Conservation (phyloP, 2,797 vertebrate species). For the Tokudaia tokunoshimensis region DNA sequence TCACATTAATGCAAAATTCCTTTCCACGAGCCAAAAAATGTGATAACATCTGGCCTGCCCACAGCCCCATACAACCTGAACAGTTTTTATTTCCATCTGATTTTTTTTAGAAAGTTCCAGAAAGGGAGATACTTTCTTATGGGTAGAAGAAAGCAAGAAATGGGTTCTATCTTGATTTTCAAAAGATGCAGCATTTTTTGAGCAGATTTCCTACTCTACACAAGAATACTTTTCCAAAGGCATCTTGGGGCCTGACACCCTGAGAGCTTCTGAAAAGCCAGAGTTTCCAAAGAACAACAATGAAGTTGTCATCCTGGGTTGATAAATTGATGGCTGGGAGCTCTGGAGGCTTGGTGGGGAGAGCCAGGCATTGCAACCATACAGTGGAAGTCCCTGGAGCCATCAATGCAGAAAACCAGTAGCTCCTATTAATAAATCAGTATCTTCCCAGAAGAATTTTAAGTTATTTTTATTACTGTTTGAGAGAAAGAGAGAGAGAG, state of each 20-base stretch:
- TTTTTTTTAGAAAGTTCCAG: constrained; percentile 57
- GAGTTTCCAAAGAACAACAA: constrained; percentile 80
- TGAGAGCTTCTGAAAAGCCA: constrained; percentile 63
- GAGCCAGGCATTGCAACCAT: constrained; percentile 74
- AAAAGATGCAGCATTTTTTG: constrained; percentile 54
- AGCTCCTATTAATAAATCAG: constrained; percentile 84
- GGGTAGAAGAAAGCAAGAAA: background rate
- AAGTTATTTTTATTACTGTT: constrained; percentile 80
- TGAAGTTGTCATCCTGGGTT: constrained; percentile 82
- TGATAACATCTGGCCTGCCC: constrained; percentile 41
- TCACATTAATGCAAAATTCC: constrained; percentile 21
- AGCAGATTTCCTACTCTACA: constrained; percentile 41
- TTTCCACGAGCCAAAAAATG: constrained; percentile 3
- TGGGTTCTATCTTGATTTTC: constrained; percentile 42
- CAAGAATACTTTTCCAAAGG: constrained; percentile 56
- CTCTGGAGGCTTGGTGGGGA: constrained; percentile 76
- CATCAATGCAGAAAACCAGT: constrained; percentile 77
- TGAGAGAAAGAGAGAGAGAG: constrained; percentile 71
- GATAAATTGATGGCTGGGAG: constrained; percentile 72
- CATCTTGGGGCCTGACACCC: constrained; percentile 55
- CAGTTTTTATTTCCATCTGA: constrained; percentile 50
- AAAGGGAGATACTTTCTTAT: constrained; percentile 28
- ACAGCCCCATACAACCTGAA: constrained; percentile 12
- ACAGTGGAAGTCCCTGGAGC: constrained; percentile 67
- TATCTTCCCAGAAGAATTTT: constrained; percentile 82